Conservation (phyloP, 2,797 vertebrate species). For the Taenioides sp. region DNA sequence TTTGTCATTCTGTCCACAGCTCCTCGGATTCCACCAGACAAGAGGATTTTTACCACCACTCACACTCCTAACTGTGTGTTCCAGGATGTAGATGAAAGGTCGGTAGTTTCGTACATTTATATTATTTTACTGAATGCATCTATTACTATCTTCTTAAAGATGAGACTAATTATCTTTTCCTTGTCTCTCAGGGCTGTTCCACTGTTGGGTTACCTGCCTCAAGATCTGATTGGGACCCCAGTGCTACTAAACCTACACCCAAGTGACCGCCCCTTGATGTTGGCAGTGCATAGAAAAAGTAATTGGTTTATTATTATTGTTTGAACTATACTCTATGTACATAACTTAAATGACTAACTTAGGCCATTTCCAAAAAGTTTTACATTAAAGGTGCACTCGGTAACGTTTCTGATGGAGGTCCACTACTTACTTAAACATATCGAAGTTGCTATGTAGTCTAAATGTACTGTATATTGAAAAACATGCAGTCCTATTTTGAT, state of each 20-base stretch:
- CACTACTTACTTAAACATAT: no score
- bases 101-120: conserved; percentile 23
- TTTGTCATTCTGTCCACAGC: conserved; percentile 67
- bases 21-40: conserved; percentile 93
- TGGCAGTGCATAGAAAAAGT: conserved; percentile 94
- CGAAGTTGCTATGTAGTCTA: no score
- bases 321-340: not conserved
- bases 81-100: conserved; percentile 96
- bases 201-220: conserved; percentile 92
- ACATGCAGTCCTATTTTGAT: no score
- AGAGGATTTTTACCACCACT: conserved; percentile 96
- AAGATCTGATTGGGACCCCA: conserved; percentile 92
- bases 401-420: no score
- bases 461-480: no score
- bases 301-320: conserved; percentile 12
- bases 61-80: conserved; percentile 95
- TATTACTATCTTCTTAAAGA: not conserved
- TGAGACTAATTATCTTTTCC: conserved; percentile 1
- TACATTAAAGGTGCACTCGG: no score
- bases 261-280: conserved; percentile 89
- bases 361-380: no score
- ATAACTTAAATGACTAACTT: not conserved
- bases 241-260: conserved; percentile 90
- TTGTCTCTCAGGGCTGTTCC: conserved; percentile 85
- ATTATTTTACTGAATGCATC: not conserved